These are phyloP conservation scores for Eristalis tenax DNA, from an alignment of 2,888 invertebrate genomes.

Conservation along the genomic window DNA sequence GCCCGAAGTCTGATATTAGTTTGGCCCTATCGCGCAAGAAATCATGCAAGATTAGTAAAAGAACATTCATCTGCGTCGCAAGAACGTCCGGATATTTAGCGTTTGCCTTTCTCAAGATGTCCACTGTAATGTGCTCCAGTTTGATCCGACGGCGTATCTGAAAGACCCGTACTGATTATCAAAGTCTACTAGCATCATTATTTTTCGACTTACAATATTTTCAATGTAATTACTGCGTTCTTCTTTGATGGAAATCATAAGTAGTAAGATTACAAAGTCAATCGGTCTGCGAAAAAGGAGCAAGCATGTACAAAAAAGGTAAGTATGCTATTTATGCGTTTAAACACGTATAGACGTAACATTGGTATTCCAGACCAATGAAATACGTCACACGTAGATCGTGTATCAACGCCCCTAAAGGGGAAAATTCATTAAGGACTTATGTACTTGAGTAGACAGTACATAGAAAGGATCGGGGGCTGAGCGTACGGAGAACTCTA, in stretches of 20 bases:
- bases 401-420: too few species aligned
- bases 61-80: constrained; percentile 83
- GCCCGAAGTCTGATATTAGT: constrained; percentile 83
- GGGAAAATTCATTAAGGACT: too few species aligned
- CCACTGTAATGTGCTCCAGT: constrained; percentile 83
- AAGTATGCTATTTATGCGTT: too few species aligned
- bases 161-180: not conserved
- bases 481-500: too few species aligned
- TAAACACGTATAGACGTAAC: too few species aligned
- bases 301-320: too few species aligned
- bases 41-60: constrained; percentile 84
- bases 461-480: too few species aligned
- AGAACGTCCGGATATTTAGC: constrained; percentile 83
- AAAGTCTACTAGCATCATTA: not conserved
- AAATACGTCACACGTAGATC: too few species aligned
- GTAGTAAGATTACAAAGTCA: constrained; percentile 86
- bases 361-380: too few species aligned
- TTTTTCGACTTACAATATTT: constrained; percentile 82
- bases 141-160: constrained; percentile 83
- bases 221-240: constrained; percentile 85
- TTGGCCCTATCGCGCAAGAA: constrained; percentile 83
- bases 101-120: constrained; percentile 83
- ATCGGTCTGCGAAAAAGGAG: constrained; percentile 82
- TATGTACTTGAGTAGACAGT: too few species aligned
- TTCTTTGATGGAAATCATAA: constrained; percentile 84